Conservation (phyloP, 2,888 invertebrate species). For the Lapara coniferarum region DNA sequence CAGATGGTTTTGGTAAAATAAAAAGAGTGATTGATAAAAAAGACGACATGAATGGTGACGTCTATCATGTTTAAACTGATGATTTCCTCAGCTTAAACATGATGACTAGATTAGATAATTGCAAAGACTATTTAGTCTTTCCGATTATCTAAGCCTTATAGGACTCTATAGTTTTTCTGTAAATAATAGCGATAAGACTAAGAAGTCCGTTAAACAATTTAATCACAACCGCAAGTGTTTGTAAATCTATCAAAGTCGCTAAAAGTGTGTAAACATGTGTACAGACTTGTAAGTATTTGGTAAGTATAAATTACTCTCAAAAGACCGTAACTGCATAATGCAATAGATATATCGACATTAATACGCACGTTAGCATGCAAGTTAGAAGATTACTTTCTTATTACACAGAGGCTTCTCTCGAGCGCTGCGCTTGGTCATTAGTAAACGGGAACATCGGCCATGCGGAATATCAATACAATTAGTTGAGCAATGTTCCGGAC, state of each 20-base stretch:
- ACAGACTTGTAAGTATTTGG: neutral
- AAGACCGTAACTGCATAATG: neutral
- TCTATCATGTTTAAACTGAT: no score
- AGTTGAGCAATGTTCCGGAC: conserved; percentile 5
- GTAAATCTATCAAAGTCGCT: neutral
- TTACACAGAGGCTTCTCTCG: conserved; percentile 2
- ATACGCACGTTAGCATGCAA: neutral
- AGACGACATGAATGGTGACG: no score
- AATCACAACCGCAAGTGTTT: neutral
- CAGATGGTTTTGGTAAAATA: no score
- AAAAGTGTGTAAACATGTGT: neutral
- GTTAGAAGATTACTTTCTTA: conserved; percentile 5
- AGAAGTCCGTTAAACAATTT: neutral
- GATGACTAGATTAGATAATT: no score
- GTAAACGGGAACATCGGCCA: conserved; percentile 12
- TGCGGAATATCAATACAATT: conserved; percentile 19
- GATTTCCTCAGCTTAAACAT: no score
- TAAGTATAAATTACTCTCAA: neutral
- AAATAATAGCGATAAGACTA: no score
- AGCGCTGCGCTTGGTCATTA: neutral
- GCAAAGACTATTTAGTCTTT: no score
- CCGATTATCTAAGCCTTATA: no score
- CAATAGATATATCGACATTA: neutral
- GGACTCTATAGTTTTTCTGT: no score
- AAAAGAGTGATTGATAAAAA: no score